Percentiles rank a stretch among this genome's conserved stretches.
Conservation (phyloP, 2,113 vertebrate genomes). For the Cromileptes altivelis region DNA sequence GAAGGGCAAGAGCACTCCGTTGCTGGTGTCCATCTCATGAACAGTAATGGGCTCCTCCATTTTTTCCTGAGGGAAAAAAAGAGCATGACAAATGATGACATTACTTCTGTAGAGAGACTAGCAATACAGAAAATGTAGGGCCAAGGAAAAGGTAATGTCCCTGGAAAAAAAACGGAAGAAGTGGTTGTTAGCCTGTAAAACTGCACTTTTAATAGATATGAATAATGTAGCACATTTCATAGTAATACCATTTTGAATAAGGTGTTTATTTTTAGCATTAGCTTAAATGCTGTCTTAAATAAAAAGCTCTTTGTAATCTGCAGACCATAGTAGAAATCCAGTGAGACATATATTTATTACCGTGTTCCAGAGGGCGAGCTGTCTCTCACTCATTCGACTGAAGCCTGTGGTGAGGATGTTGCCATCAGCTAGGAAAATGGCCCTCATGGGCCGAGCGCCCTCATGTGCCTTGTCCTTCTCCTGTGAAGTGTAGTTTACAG, state of each 20-base stretch:
- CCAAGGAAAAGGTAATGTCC: not conserved
- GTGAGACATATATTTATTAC: constrained; percentile 73
- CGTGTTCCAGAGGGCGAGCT: constrained; percentile 94
- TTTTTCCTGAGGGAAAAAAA: constrained; percentile 84
- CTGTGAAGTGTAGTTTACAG: constrained; percentile 75
- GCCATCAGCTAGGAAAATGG: constrained; percentile 94
- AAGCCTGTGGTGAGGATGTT: constrained; percentile 97
- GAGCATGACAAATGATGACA: not conserved
- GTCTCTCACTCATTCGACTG: constrained; percentile 97
- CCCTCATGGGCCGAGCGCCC: constrained; percentile 94
- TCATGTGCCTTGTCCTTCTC: constrained; percentile 97
- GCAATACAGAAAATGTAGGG: not conserved
- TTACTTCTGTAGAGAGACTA: not conserved
- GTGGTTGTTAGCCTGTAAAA: no score
- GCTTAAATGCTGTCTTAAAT: not conserved
- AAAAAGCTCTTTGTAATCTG: not conserved
- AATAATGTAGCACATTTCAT: not conserved
- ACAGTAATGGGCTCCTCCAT: constrained; percentile 94
- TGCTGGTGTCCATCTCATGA: constrained; percentile 97
- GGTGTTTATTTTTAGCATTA: not conserved
- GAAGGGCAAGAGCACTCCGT: constrained; percentile 95
- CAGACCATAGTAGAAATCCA: not conserved
- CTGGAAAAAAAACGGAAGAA: not conserved
- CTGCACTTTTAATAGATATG: not conserved
- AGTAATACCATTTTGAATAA: not conserved